Conservation (phyloP, 2,113 vertebrate genomes). For the Bungarus multicinctus region DNA sequence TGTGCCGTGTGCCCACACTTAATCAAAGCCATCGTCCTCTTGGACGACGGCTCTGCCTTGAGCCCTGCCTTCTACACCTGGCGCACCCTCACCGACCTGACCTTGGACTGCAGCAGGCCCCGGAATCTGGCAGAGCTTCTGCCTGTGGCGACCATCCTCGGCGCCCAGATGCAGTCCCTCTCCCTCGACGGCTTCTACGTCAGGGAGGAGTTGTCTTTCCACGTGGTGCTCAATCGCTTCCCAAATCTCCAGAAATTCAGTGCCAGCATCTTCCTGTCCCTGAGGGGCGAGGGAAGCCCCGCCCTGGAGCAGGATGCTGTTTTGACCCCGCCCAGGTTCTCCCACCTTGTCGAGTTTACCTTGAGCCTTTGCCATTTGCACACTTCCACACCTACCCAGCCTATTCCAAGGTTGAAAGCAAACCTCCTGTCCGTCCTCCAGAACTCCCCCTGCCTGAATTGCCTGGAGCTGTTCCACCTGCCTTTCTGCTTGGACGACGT, state of each 20-base stretch:
- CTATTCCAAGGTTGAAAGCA: neutral
- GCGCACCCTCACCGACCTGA: slow-evolving; percentile 27
- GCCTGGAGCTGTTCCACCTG: slow-evolving; percentile 21
- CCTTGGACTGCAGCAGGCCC: neutral
- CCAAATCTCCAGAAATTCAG: slow-evolving; percentile 26
- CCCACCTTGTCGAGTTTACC: slow-evolving; percentile 42
- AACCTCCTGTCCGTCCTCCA: slow-evolving; percentile 45
- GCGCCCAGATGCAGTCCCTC: slow-evolving; percentile 35
- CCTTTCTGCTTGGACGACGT: slow-evolving; percentile 49
- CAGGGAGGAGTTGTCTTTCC: neutral
- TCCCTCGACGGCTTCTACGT: slow-evolving; percentile 52
- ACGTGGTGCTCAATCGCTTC: slow-evolving; percentile 27
- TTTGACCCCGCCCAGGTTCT: neutral
- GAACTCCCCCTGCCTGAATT: neutral
- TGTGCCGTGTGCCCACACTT: neutral
- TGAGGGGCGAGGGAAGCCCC: fast-evolving
- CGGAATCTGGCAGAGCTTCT: slow-evolving; percentile 36
- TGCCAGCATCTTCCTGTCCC: neutral
- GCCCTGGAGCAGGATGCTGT: neutral
- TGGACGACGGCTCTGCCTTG: fast-evolving
- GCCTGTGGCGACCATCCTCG: neutral
- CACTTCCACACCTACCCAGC: fast-evolving
- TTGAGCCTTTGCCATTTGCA: neutral
- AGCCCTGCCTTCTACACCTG: slow-evolving; percentile 29
- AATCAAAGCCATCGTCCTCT: neutral